Evolutionary conservation across 2,888 invertebrate species (phyloP), one percentile per base, ranked within the genome.

Genomic region (Cryptocephalus primarius): DNA sequence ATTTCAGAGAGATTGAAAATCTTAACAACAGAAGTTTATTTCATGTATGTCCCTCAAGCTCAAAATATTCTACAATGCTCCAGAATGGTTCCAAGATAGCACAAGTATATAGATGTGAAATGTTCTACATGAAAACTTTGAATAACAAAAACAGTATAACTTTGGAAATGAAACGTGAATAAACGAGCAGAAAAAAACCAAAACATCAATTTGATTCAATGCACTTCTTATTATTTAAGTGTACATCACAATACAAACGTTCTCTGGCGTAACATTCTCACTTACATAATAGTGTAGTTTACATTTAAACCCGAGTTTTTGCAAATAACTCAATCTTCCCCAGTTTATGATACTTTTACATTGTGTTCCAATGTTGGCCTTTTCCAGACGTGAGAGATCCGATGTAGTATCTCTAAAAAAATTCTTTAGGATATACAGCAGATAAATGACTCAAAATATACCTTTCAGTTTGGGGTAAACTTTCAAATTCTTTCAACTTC

Each of bases 341-440:
- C 78, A 82, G 68, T 92, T 90, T 41, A 92, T 67, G 41, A 92
- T 57, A 39, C 78, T 76, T 71, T 91, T 91, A 48, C 87, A 86
- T 63, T 78, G 79, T 39, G 78, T 72, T 0, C 92, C 91, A 41
- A 83, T 76, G 38, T 67, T 60, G 62, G 80, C 80, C 46, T 79
- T 75, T 58, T 78, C 72, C 32, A 70, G 64, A 43, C 66, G 58
- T 40, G 53, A 65, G n/a, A 75, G 60, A 2, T 67, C 67, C 34
- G 68, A 60, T 47, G 63, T 60, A 43, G 51, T 52, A 47, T 68
- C 64, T 48, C 67, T 64, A 39, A 44, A 52, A 51, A 8, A 33
- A 44, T 36, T 13, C 10, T 31, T 13, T 9, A 45, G 40, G 2
- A 33, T 22, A 41, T 9, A 11, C 12, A 34, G 9, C 8, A 39